A percentile compares a stretch with the other conserved stretches of the same genome.
phyloP scores from a whole-genome alignment of 2,888 invertebrate species.

The Epinotia brunnichana region DNA sequence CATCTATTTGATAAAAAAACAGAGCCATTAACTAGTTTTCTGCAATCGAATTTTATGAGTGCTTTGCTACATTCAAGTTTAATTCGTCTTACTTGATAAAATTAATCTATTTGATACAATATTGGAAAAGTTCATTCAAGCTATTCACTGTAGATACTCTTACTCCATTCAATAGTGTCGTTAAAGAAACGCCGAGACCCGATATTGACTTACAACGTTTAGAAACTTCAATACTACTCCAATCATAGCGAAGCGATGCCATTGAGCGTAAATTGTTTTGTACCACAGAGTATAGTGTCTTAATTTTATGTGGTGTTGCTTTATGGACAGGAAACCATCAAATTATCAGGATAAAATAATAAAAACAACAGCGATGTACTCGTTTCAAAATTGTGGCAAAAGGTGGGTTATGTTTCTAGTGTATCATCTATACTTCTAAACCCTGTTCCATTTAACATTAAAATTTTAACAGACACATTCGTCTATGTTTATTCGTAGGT shows the following conservation, averaged over 20 bases:
- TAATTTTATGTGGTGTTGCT: too few relatives aligned
- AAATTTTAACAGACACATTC: too few relatives aligned
- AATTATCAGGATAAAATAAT: too few relatives aligned
- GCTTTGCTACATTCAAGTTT: neutral
- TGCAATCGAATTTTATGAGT: neutral
- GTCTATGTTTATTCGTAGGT: too few relatives aligned
- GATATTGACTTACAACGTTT: neutral
- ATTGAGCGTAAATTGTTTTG: too few relatives aligned
- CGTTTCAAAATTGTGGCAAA: too few relatives aligned
- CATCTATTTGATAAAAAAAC: neutral
- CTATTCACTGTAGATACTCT: neutral
- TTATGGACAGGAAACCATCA: too few relatives aligned
- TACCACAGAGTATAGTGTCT: neutral
- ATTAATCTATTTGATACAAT: neutral
- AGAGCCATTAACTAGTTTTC: neutral
- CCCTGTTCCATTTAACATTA: too few relatives aligned
- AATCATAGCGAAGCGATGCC: too few relatives aligned
- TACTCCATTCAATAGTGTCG: neutral
- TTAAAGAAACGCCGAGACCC: neutral
- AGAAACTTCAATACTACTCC: neutral
- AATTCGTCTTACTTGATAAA: conserved; percentile 8
- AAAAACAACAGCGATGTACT: too few relatives aligned
- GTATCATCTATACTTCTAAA: too few relatives aligned
- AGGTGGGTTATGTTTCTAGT: too few relatives aligned
- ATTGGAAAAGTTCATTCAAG: conserved; percentile 15